These are phyloP conservation scores for Cryptophagus acutangulus DNA, from an alignment of 2,888 invertebrate species.

Conservation along the genomic window DNA sequence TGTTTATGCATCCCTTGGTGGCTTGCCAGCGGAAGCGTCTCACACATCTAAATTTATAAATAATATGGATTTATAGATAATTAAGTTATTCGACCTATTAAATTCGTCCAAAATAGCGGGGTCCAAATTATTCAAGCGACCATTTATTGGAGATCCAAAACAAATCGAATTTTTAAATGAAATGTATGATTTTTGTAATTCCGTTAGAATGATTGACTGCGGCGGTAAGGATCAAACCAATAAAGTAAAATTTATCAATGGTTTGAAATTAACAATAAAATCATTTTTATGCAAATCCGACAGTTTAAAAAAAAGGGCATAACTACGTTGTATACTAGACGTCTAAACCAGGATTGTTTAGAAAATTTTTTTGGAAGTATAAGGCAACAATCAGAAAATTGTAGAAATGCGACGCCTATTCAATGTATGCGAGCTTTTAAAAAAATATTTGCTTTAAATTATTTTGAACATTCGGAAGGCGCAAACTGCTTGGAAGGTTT, in stretches of 20 bases:
- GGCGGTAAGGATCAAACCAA: background rate
- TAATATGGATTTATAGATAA: too few species aligned
- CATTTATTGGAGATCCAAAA: conserved; percentile 2
- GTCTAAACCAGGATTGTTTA: too few species aligned
- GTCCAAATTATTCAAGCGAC: conserved; percentile 6
- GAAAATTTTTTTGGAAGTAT: conserved; percentile 3
- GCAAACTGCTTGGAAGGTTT: conserved; percentile 11
- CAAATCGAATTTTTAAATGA: conserved; percentile 6
- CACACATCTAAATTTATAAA: conserved; percentile 7
- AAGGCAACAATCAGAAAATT: background rate
- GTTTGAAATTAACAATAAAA: conserved; percentile 7
- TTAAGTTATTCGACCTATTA: conserved; percentile 7
- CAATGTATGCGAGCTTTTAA: background rate
- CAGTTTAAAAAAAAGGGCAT: conserved; percentile 7
- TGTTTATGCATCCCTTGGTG: conserved; percentile 3
- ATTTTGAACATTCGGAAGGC: conserved; percentile 7
- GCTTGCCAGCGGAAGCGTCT: conserved; percentile 6
- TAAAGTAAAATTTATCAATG: conserved; percentile 2
- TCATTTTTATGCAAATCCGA: conserved; percentile 1
- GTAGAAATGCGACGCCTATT: background rate
- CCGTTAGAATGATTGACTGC: background rate
- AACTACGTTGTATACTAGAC: conserved; percentile 2
- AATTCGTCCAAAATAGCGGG: background rate
- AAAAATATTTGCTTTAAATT: background rate
- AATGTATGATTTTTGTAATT: background rate